Percentiles rank a stretch among this genome's conserved stretches.
phyloP scores from a whole-genome alignment of 2,113 vertebrate genomes.

The Holacanthus passer region DNA sequence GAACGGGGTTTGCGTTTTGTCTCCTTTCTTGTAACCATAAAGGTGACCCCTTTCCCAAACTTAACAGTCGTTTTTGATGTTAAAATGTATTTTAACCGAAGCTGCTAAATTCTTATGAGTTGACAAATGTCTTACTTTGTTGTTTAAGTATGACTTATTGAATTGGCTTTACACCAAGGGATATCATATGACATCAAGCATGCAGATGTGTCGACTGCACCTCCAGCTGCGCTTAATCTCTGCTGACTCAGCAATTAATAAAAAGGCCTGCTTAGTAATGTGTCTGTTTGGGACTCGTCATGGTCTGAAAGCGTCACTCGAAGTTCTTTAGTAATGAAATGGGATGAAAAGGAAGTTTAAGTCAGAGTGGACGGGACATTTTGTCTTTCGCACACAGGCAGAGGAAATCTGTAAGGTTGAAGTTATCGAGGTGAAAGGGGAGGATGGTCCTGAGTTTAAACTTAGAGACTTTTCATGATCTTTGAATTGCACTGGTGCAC shows the following conservation, averaged over 20 bases:
- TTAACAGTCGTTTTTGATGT: background rate
- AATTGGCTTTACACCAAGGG: background rate
- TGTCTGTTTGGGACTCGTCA: background rate
- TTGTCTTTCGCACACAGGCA: background rate
- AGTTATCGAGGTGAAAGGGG: constrained; percentile 34
- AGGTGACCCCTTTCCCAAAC: background rate
- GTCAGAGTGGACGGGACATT: background rate
- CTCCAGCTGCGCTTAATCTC: constrained; percentile 6
- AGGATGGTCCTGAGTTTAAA: constrained; percentile 24
- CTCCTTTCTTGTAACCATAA: background rate
- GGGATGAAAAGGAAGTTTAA: background rate
- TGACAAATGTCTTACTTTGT: background rate
- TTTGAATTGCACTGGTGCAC: background rate
- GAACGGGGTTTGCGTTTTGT: too few species aligned
- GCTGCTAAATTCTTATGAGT: background rate
- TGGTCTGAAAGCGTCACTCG: background rate
- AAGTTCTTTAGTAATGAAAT: background rate
- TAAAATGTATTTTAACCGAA: background rate
- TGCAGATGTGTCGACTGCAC: background rate
- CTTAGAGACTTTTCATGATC: background rate
- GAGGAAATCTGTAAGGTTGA: background rate
- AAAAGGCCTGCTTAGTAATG: background rate
- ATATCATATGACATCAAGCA: constrained; percentile 12
- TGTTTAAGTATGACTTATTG: constrained; percentile 3
- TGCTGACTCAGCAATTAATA: constrained; percentile 41